Evolutionary conservation across 2,888 invertebrate species (phyloP).

Genomic region (Lasioglossum morio): DNA sequence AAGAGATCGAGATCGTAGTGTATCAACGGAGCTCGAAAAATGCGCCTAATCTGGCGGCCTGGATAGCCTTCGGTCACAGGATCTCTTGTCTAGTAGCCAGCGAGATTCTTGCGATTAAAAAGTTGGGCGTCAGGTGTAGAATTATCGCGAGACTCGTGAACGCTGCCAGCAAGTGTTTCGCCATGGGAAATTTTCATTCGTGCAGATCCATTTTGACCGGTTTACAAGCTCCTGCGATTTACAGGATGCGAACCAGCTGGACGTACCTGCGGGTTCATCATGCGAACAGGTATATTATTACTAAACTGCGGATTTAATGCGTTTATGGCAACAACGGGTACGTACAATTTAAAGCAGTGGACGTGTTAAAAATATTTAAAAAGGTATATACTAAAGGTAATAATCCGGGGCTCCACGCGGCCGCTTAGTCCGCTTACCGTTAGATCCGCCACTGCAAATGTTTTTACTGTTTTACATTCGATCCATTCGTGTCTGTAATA

Average conservation of each 20-base stretch:
- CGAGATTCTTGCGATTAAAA: slow-evolving; percentile 83
- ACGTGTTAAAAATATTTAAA: too few relatives aligned
- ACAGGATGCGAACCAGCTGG: slow-evolving; percentile 85
- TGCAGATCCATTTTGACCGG: slow-evolving; percentile 85
- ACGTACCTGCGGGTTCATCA: slow-evolving; percentile 85
- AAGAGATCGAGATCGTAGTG: slow-evolving; percentile 84
- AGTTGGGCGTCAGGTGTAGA: slow-evolving; percentile 84
- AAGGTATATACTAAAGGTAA: too few relatives aligned
- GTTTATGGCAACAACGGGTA: too few relatives aligned
- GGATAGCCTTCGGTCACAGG: slow-evolving; percentile 86
- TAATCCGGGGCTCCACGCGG: too few relatives aligned
- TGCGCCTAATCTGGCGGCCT: slow-evolving; percentile 85
- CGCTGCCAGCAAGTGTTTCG: slow-evolving; percentile 86
- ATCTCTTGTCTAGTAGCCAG: slow-evolving; percentile 85
- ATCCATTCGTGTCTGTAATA: not conserved
- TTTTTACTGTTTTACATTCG: not conserved
- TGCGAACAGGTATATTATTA: slow-evolving; percentile 83
- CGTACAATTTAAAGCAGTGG: too few relatives aligned
- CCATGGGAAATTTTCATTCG: slow-evolving; percentile 86
- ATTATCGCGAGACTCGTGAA: slow-evolving; percentile 86
- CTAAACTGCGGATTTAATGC: not conserved
- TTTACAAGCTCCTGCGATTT: slow-evolving; percentile 86
- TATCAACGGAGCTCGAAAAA: slow-evolving; percentile 85
- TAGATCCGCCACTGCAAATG: too few relatives aligned
- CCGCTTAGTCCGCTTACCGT: too few relatives aligned